Evolutionary conservation across 2,888 invertebrate species (phyloP).

Genomic region (Deilephila elpenor): DNA sequence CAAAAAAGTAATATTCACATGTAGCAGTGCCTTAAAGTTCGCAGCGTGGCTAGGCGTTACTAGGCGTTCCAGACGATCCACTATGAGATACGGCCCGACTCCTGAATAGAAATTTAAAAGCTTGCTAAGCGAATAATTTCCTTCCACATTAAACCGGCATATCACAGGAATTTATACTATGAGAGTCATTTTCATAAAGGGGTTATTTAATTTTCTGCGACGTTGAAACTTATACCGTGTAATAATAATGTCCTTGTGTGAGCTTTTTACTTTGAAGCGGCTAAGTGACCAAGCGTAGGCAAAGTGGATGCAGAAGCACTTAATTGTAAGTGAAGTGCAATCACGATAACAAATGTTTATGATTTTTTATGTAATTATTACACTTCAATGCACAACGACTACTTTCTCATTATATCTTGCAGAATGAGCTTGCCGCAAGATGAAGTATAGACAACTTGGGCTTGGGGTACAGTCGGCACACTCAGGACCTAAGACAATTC

Average conservation of each 20-base stretch:
- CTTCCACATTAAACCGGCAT: slow-evolving; percentile 22
- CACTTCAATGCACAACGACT: too few relatives aligned
- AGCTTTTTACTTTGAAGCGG: too few relatives aligned
- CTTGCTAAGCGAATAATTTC: slow-evolving; percentile 24
- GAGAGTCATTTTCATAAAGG: slow-evolving; percentile 1
- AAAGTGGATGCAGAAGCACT: too few relatives aligned
- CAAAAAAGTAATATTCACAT: neutral
- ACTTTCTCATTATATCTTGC: too few relatives aligned
- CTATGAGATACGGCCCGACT: slow-evolving; percentile 22
- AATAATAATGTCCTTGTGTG: neutral
- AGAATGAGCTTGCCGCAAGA: too few relatives aligned
- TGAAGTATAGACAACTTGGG: too few relatives aligned
- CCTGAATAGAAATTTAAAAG: slow-evolving; percentile 30
- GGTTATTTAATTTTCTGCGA: neutral
- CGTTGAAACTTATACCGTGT: neutral
- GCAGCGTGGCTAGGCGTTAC: slow-evolving; percentile 12
- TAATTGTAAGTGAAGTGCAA: too few relatives aligned
- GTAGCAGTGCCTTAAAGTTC: slow-evolving; percentile 12
- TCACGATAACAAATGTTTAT: too few relatives aligned
- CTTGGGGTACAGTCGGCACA: too few relatives aligned
- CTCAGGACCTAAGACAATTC: too few relatives aligned
- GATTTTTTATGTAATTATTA: too few relatives aligned
- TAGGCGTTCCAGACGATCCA: slow-evolving; percentile 4
- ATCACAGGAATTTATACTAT: slow-evolving; percentile 7
- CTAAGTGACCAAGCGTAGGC: too few relatives aligned